A percentile compares a stretch with the other conserved stretches of the same genome.
Conservation (phyloP, 53 echinoderm and acorn worm species). For the Holothuria scabra region DNA sequence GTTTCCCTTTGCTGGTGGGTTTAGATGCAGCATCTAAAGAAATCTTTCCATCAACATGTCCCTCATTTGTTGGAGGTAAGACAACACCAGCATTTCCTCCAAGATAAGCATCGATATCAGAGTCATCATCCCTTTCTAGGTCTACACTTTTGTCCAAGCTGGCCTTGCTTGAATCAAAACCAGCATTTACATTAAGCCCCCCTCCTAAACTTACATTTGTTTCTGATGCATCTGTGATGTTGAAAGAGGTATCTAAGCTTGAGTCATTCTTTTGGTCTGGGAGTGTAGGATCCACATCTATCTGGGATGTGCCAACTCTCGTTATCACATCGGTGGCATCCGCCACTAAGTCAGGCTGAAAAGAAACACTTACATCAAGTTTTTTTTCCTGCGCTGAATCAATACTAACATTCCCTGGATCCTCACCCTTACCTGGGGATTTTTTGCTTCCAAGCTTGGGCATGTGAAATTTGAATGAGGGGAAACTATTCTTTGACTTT, state of each 20-base stretch:
- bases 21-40: background rate
- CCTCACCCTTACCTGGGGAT: background rate
- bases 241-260: background rate
- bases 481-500: background rate
- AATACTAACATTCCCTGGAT: background rate
- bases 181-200: background rate
- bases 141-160: background rate
- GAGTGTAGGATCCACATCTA: background rate
- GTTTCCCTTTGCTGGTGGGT: background rate
- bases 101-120: constrained; percentile 38
- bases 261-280: constrained; percentile 8
- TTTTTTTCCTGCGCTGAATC: background rate
- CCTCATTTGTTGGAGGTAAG: background rate
- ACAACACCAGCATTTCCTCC: background rate
- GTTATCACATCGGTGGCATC: background rate
- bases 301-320: background rate
- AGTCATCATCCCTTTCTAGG: constrained; percentile 9
- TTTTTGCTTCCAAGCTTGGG: background rate
- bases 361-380: background rate
- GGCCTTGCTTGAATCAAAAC: background rate
- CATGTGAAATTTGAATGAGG: constrained; percentile 26
- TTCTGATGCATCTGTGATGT: background rate
- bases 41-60: background rate
- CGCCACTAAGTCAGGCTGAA: background rate
- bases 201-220: too few relatives aligned